Conservation (phyloP, 2,888 invertebrate species). For the Chaetogeoica ovagalla region DNA sequence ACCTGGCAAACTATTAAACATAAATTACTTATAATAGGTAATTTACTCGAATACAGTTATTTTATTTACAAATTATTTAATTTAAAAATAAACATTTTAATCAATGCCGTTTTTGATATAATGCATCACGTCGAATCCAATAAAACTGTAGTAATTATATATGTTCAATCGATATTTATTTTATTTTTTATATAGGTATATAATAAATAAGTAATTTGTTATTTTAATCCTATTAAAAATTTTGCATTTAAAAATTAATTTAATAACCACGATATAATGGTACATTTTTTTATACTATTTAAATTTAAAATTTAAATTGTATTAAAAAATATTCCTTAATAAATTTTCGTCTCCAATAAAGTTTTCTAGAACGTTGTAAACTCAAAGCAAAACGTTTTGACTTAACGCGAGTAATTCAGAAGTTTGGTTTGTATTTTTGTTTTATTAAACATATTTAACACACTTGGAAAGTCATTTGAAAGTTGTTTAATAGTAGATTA, state of each 20-base stretch:
- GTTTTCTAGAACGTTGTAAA: conserved; percentile 7
- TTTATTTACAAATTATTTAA: background rate
- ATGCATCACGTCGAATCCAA: background rate
- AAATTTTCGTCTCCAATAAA: background rate
- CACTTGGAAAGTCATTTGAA: conserved; percentile 27
- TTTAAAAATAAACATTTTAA: background rate
- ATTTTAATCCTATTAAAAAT: conserved; percentile 10
- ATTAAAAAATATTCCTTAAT: conserved; percentile 1
- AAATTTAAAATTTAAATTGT: background rate
- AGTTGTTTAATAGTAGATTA: conserved; percentile 23
- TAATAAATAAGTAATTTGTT: background rate
- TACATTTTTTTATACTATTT: background rate
- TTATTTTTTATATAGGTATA: background rate
- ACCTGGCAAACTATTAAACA: no score
- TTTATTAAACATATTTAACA: conserved; percentile 37
- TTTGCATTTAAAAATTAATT: background rate
- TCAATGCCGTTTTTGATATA: background rate
- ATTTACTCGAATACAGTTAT: no score
- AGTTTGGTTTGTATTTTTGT: conserved; percentile 26
- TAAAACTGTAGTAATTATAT: background rate
- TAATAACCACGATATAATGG: background rate
- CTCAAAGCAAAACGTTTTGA: conserved; percentile 9
- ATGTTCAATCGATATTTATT: background rate
- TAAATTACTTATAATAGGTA: no score
- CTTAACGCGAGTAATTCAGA: conserved; percentile 13